Evolutionary conservation across 2,888 invertebrate genomes (phyloP), one percentile per base, ranked within the genome.

Genomic region (Macrosiphum euphorbiae): DNA sequence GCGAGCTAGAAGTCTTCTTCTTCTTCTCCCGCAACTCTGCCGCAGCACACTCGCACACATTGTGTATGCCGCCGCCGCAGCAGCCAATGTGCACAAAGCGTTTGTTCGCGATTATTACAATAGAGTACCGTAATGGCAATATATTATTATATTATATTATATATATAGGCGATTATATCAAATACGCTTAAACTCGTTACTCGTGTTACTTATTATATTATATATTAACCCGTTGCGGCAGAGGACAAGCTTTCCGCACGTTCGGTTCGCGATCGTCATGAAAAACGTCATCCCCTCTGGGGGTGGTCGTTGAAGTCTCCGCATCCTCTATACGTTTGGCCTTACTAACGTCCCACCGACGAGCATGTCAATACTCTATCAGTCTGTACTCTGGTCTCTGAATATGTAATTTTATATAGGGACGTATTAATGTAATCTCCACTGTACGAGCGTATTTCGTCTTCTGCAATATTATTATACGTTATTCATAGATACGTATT

Each of bases 81-180:
- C 26, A 11, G 89, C 28, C 88, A 41, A 92, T 28, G 84, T 10
- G 58, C 84, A 93, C 90, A 94, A 94, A 90, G 93, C 93, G 90
- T 94, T 90, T 67, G 93, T 93, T 93, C 89, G 89, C 35, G 35
- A 92, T 61, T 28, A 84, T 86, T 50, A 94, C 93, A 94, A 94
- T 94, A 20, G 93, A 94, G 86, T 94, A 94, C 93, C 93, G 93
- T 94, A 94, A 94, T 86, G 58, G 50, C 90, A 52, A 90, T 94
- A 90, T 61, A 88, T 85, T 47, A 35, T 78, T 35, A 35, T 67
- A 67, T 67, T 55, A 47, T 58, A 84, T 84, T 35, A 41, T 86
- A 41, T 86, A 41, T 86, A 44, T 55, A 86, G 52, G 92, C 24
- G 92, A 92, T 92, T 61, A 86, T 47, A 92, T 47, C 61, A 35